Percentiles rank a stretch among this genome's conserved stretches.
phyloP scores from a whole-genome alignment of 2,113 vertebrate species.

The Engystomops pustulosus region DNA sequence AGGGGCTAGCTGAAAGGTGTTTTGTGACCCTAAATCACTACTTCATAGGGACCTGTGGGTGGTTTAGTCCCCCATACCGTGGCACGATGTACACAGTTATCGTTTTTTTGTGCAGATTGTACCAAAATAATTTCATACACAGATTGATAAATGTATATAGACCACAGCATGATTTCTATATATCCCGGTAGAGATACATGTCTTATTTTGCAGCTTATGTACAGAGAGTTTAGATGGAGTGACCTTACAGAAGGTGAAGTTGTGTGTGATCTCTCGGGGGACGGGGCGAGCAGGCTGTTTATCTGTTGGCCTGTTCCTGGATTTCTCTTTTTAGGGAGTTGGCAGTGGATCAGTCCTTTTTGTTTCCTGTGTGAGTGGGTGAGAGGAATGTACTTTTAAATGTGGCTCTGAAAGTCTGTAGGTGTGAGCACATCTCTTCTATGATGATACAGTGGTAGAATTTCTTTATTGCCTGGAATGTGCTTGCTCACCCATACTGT shows the following conservation, averaged over 20 bases:
- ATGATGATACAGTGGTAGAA: not conserved
- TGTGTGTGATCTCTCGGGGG: not conserved
- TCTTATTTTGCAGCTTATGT: not conserved
- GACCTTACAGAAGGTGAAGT: conserved; percentile 4
- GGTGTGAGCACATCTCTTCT: not conserved
- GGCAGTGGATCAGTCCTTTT: conserved; percentile 26
- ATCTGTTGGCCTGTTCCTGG: conserved; percentile 8
- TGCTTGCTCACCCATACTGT: conserved; percentile 20
- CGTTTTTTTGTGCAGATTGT: no score
- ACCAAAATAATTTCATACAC: no score
- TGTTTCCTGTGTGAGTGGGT: conserved; percentile 32
- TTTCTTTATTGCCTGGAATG: conserved; percentile 5
- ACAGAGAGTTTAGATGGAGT: not conserved
- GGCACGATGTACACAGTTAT: no score
- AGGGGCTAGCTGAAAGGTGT: no score
- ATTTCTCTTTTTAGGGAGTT: conserved; percentile 4
- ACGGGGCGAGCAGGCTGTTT: not conserved
- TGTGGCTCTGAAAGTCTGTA: not conserved
- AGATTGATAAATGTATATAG: no score
- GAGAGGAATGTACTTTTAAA: conserved; percentile 13
- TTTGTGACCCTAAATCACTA: no score
- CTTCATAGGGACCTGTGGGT: no score
- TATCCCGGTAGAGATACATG: not conserved
- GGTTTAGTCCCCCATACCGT: no score
- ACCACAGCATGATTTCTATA: no score